These are phyloP conservation scores for Zygogramma bicolorata DNA, from an alignment of 2,888 invertebrate species.

Conservation along the genomic window DNA sequence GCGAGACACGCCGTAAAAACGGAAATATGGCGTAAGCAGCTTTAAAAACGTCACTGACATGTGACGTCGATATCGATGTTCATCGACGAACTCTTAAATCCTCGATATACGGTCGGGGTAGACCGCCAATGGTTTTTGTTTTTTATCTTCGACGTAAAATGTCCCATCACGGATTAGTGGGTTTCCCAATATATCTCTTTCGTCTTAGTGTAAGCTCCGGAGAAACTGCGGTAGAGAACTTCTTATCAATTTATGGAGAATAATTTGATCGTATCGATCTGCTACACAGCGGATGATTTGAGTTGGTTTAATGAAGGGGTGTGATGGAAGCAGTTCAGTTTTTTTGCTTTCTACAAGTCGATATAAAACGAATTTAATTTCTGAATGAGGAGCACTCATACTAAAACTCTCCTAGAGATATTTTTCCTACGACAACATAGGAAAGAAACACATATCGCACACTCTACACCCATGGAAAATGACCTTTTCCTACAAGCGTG, in stretches of 20 bases:
- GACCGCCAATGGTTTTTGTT: slow-evolving; percentile 45
- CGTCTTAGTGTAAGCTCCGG: background rate
- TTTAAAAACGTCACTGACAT: slow-evolving; percentile 55
- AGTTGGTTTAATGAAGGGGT: no score
- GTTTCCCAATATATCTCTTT: background rate
- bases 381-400: no score
- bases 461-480: no score
- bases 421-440: no score
- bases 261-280: no score
- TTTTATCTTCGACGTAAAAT: slow-evolving; percentile 38
- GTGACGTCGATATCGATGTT: slow-evolving; percentile 53
- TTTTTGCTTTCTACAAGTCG: no score
- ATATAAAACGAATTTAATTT: no score
- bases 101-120: slow-evolving; percentile 46
- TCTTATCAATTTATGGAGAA: background rate
- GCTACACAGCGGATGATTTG: no score
- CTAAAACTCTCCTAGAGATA: no score
- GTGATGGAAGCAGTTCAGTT: no score
- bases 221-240: background rate
- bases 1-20: slow-evolving; percentile 40
- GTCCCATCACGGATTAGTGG: slow-evolving; percentile 41
- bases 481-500: no score
- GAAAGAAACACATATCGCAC: no score
- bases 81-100: slow-evolving; percentile 49
- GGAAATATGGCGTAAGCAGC: slow-evolving; percentile 45